Base-by-base conservation (phyloP, 2,797 vertebrate species). In the Pogoniulus pusillus region DNA sequence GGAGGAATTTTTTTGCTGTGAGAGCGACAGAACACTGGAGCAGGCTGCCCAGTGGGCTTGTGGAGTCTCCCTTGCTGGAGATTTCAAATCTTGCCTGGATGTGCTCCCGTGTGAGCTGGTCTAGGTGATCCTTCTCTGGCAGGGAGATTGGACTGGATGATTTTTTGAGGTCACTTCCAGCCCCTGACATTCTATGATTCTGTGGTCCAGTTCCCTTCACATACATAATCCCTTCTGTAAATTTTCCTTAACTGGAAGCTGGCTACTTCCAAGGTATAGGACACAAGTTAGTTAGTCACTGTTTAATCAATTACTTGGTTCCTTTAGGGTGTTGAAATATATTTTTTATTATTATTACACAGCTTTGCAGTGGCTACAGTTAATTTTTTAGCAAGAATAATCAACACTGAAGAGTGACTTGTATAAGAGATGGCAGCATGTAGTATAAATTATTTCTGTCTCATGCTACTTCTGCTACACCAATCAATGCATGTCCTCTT, bases 401-500 rank as follows among this genome's bases (percentile, higher is more conserved):
- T 45, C 17, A 32, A 23, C 16, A 20, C 4, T 69, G 41, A 83
- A 51, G 12, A 41, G 60, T n/a, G 4, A 72, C 16, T 71, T 58
- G 3, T 27, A n/a, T 47, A 41, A 59, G 23, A 77, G 26, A 30
- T 18, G 6, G 29, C 34, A 83, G 39, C 14, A 63, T 20, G 15
- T 9, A 16, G 16, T 78, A 30, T 29, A 70, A 43, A 20, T 57
- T 49, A 45, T 54, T 32, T 45, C 1, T 2, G 4, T 72, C 19
- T 51, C 19, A 2, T 77, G 26, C 26, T 62, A 11, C 26, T 84
- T 86, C 37, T 91, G 41, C 59, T 57, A 18, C 27, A 20, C 17
- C 4, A 4, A 0, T 66, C 4, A 4, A 0, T 66, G 27, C 45
- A 23, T 12, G 65, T 62, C 6, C 23, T 5, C 4, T 57, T 60